These are phyloP conservation scores for Tamias sibiricus DNA, from an alignment of 2,113 vertebrate species.

Conservation along the genomic window DNA sequence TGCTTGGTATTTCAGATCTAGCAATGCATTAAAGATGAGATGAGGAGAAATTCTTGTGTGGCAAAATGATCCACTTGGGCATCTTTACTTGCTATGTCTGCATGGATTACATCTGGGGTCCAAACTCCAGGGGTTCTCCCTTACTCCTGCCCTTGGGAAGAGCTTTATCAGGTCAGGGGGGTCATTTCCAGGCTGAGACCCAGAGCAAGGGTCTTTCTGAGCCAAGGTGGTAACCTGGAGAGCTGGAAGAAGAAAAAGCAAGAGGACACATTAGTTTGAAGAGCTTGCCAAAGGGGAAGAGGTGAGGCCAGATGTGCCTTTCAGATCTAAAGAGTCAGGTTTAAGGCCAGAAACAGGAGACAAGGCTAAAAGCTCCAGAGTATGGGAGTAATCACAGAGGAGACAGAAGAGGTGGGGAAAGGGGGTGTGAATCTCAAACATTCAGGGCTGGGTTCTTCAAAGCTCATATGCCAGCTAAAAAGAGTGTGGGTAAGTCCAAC, in stretches of 20 bases:
- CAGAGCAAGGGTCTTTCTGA: neutral
- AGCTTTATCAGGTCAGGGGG: neutral
- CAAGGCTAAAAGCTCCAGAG: neutral
- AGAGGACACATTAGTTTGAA: neutral
- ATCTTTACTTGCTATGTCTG: neutral
- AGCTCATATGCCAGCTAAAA: neutral
- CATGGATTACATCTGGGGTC: neutral
- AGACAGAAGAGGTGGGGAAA: neutral
- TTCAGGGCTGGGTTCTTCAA: neutral
- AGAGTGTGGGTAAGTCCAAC: neutral
- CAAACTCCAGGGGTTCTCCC: neutral
- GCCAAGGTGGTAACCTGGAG: neutral
- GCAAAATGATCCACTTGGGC: neutral
- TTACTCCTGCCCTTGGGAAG: neutral
- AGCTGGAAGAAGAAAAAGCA: neutral
- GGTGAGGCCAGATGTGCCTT: neutral
- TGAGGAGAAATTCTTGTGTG: neutral
- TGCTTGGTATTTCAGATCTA: constrained; percentile 1
- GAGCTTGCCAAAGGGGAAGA: neutral
- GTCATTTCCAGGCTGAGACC: neutral
- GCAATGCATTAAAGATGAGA: neutral
- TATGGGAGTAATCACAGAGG: neutral
- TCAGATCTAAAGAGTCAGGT: neutral
- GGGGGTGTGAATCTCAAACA: neutral
- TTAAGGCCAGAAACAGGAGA: neutral